Evolutionary conservation across 1,140 invertebrate genomes (phyloP), one percentile per base, ranked within the genome.

Genomic region (Drusus annulatus): DNA sequence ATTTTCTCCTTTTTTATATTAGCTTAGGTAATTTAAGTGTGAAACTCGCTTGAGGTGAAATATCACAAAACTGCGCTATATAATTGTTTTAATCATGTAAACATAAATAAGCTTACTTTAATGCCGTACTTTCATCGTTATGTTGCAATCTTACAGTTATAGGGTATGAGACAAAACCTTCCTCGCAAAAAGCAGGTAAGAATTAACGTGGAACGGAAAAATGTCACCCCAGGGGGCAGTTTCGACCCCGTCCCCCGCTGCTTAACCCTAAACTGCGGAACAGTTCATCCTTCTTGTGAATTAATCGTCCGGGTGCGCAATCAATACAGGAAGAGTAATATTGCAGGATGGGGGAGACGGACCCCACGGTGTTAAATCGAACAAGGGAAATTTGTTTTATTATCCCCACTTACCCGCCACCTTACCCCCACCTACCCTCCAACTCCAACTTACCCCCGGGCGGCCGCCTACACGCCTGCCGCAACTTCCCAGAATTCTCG

Each of bases 211-310:
- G 54, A 62, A 60, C 54, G 54, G 73, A 76, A 76, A 76, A 60
- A 76, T 76, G 73, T 76, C 73, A 36, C 73, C 73, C 73, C 56
- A 60, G 73, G 73, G 73, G 54, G 73, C 60, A n/a, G 60, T 76
- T 60, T 7, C 28, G 8, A 76, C 28, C 73, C 56, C 73, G 45
- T 60, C 56, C 56, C 56, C 56, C 28, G 54, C 28, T 58, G 73
- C 56, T 76, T 60, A 76, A 60, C 73, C 73, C 73, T 76, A 76
- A 76, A 76, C 73, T 76, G 56, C n/a, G 52, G 73, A 76, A 76
- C 73, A 36, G 73, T 76, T 76, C 54, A 76, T 76, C 56, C 71
- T 76, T 76, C 73, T 76, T 76, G 73, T 31, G 45, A 76, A 76
- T 76, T 60, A 76, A 76, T 76, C 52, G 73, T 21, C 73, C 36